Conservation (phyloP, 2,797 vertebrate genomes). For the Potorous gilbertii region DNA sequence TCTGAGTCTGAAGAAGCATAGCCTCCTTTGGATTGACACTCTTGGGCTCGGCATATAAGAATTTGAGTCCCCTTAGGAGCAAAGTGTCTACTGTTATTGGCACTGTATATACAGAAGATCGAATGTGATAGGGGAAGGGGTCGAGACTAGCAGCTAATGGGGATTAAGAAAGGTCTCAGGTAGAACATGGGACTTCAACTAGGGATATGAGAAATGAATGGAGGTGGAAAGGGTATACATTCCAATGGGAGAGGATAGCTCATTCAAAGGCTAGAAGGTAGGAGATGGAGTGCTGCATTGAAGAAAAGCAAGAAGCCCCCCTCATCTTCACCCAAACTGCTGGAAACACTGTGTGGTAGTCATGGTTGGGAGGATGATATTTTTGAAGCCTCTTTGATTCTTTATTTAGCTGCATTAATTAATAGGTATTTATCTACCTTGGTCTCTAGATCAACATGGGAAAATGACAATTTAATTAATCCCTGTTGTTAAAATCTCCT, state of each 20-base stretch:
- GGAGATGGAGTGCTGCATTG: background rate
- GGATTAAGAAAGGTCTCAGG: background rate
- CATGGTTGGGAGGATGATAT: background rate
- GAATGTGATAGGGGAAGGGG: background rate
- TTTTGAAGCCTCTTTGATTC: background rate
- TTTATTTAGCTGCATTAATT: slow-evolving; percentile 9
- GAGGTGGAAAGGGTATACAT: background rate
- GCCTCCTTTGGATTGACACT: background rate
- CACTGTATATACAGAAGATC: background rate
- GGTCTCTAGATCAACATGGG: background rate
- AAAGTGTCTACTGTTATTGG: background rate
- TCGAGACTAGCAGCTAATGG: background rate
- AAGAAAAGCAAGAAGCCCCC: background rate
- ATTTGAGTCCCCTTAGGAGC: background rate
- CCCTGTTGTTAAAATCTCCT: background rate
- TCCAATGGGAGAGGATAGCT: background rate
- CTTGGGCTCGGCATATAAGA: background rate
- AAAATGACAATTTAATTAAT: background rate
- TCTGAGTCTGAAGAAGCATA: background rate
- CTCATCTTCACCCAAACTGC: no score
- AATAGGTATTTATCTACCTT: background rate
- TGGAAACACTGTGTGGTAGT: background rate
- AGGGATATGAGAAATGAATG: background rate
- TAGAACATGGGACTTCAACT: background rate
- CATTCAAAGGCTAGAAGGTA: background rate